Evolutionary conservation across 2,888 invertebrate species (phyloP).

Genomic region (Pammene aurita): DNA sequence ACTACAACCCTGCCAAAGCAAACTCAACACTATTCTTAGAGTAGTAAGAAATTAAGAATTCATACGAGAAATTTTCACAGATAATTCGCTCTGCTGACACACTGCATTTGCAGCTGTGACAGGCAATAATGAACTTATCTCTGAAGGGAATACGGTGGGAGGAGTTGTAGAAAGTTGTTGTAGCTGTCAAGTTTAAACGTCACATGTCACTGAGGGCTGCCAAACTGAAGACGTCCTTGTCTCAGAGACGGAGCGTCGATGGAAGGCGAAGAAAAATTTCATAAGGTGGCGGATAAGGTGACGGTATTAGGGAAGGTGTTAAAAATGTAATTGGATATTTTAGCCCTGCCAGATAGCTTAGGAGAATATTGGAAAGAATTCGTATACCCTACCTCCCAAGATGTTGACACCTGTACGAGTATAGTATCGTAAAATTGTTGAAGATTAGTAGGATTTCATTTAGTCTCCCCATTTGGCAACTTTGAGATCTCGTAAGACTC

Average conservation of each 20-base stretch:
- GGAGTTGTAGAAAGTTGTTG: conserved; percentile 45
- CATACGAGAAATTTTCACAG: conserved; percentile 54
- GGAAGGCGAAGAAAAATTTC: conserved; percentile 41
- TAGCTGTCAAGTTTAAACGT: conserved; percentile 69
- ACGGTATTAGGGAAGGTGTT: conserved; percentile 37
- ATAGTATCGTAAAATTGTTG: background rate
- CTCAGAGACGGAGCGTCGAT: conserved; percentile 51
- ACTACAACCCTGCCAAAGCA: conserved; percentile 46
- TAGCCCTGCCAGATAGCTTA: background rate
- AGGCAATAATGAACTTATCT: conserved; percentile 50
- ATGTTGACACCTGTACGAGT: background rate
- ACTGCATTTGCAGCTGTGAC: conserved; percentile 46
- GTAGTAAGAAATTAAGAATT: conserved; percentile 49
- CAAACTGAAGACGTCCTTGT: conserved; percentile 65
- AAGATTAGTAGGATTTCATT: background rate
- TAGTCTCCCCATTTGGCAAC: background rate
- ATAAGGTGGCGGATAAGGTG: conserved; percentile 44
- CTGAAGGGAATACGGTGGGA: conserved; percentile 41
- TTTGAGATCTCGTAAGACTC: too few species aligned
- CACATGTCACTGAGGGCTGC: conserved; percentile 67
- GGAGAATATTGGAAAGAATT: background rate
- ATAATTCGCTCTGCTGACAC: conserved; percentile 54
- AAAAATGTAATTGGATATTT: conserved; percentile 30
- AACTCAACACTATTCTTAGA: conserved; percentile 54
- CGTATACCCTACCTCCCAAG: conserved; percentile 19